Conservation (phyloP, 1,140 invertebrate genomes). For the Steinernema khuongi region DNA sequence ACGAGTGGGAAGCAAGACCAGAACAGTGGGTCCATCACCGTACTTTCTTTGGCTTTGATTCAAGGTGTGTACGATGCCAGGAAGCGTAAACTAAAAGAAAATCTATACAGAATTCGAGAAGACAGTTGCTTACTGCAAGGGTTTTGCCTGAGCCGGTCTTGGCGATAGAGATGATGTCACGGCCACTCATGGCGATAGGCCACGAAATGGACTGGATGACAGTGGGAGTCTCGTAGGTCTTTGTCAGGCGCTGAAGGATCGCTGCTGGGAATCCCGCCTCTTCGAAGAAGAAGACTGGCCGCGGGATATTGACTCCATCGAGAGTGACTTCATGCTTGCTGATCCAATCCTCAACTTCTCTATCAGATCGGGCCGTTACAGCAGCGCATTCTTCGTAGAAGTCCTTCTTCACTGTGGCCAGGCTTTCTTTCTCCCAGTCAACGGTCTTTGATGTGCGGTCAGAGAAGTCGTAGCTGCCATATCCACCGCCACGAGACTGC, state of each 20-base stretch:
- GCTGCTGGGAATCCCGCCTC: conserved; percentile 62
- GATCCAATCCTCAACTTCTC: conserved; percentile 16
- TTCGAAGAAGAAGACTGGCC: conserved; percentile 1
- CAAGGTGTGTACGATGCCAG: no score
- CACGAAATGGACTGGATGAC: not conserved
- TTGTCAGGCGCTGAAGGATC: not conserved
- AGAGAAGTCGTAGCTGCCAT: not conserved
- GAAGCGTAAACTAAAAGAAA: conserved; percentile 14
- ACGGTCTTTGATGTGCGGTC: not conserved
- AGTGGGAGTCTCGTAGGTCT: not conserved
- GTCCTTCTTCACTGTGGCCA: not conserved
- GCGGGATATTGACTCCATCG: not conserved
- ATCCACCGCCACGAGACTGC: no score
- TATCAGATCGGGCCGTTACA: not conserved
- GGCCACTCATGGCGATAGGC: conserved; percentile 75
- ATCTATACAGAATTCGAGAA: not conserved
- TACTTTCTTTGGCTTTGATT: no score
- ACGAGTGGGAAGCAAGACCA: no score
- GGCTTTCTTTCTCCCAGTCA: not conserved
- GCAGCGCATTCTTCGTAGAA: not conserved
- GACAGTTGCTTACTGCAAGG: conserved; percentile 63
- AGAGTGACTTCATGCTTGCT: not conserved
- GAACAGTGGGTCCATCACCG: no score
- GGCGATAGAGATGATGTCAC: conserved; percentile 83
- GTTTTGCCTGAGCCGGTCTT: conserved; percentile 84